Conservation (phyloP, 2,797 vertebrate species). For the Sebastes taczanowskii region DNA sequence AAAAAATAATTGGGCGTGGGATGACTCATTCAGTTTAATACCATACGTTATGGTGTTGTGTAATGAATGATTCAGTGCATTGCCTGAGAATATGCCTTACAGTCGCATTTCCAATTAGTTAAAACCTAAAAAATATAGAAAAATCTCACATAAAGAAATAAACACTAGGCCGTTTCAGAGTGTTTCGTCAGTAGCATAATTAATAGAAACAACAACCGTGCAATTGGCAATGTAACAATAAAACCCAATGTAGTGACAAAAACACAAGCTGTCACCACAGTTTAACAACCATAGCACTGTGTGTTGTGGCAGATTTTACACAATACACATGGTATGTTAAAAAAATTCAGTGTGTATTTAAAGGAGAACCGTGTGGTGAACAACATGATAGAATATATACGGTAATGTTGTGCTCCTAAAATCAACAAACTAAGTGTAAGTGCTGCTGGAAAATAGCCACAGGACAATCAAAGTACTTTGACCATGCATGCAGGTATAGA, state of each 20-base stretch:
- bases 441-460: neutral
- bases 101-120: neutral
- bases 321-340: neutral
- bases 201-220: slow-evolving; percentile 4
- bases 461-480: slow-evolving; percentile 3
- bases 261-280: slow-evolving; percentile 15
- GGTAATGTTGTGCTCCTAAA: neutral
- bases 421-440: neutral
- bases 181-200: neutral
- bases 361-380: neutral
- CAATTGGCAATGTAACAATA: neutral
- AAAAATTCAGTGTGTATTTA: neutral
- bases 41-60: neutral
- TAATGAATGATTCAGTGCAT: neutral
- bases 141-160: neutral
- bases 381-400: neutral
- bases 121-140: neutral
- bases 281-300: neutral
- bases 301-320: neutral
- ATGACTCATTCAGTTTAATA: neutral
- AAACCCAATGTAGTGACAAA: slow-evolving; percentile 15
- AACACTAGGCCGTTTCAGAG: neutral
- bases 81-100: neutral
- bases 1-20: neutral
- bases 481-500: neutral